Evolutionary conservation across 1,140 invertebrate species (phyloP).

Genomic region (Cydia fagiglandana): DNA sequence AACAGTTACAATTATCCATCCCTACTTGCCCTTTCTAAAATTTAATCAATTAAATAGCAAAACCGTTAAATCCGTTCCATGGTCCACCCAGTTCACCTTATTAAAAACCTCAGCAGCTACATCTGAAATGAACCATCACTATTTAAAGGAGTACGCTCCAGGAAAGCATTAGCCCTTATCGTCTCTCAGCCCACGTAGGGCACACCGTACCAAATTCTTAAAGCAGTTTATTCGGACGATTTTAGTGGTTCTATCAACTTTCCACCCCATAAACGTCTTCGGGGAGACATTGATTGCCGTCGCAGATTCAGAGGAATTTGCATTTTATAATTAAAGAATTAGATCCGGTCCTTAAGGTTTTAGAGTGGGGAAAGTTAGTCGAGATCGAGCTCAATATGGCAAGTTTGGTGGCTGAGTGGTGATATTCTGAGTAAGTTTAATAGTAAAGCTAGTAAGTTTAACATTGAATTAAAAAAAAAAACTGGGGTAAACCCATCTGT

Average conservation of each 20-base stretch:
- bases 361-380: conserved; percentile 17
- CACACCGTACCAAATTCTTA: conserved; percentile 42
- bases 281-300: conserved; percentile 58
- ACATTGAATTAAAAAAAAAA: too few relatives aligned
- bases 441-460: conserved; percentile 34
- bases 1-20: too few relatives aligned
- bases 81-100: background rate
- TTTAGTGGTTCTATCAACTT: conserved; percentile 58
- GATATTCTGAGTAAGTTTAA: background rate
- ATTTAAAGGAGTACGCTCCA: conserved; percentile 19
- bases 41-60: background rate
- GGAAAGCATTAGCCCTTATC: conserved; percentile 25
- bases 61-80: background rate
- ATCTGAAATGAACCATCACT: background rate
- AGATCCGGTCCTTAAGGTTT: conserved; percentile 41
- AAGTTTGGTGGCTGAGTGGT: conserved; percentile 1
- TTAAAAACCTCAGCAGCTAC: conserved; percentile 15
- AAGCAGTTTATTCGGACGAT: conserved; percentile 41
- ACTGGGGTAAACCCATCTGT: too few relatives aligned
- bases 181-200: conserved; percentile 17
- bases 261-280: conserved; percentile 61
- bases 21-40: background rate
- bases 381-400: background rate
- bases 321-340: conserved; percentile 74
- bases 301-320: conserved; percentile 57